Conservation (phyloP, 2,888 invertebrate genomes). For the Drosophila meridiana region DNA sequence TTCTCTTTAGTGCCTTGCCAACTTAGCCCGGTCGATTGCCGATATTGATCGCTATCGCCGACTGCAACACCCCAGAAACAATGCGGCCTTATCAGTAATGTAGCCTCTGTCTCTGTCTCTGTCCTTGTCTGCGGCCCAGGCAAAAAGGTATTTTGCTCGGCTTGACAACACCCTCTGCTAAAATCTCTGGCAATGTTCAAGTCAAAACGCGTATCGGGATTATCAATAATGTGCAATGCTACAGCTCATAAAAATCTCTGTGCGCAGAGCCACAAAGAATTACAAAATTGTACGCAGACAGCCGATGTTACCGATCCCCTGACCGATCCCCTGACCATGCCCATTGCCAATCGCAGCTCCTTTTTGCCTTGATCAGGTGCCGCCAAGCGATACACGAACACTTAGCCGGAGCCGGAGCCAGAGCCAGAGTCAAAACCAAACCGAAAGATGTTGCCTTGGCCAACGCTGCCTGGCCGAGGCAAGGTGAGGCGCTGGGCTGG, state of each 20-base stretch:
- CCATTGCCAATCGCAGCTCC: constrained; percentile 32
- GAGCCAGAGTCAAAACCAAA: constrained; percentile 44
- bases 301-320: constrained; percentile 11
- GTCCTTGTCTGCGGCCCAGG: background rate
- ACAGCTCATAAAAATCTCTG: constrained; percentile 71
- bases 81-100: constrained; percentile 64
- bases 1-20: constrained; percentile 28
- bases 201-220: constrained; percentile 70
- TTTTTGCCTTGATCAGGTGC: constrained; percentile 73
- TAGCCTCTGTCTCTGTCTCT: background rate
- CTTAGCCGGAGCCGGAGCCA: constrained; percentile 56
- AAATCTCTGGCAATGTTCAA: constrained; percentile 48
- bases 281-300: constrained; percentile 71
- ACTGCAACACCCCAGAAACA: constrained; percentile 73
- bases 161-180: constrained; percentile 74
- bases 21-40: constrained; percentile 53
- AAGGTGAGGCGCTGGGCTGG: constrained; percentile 10
- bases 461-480: background rate
- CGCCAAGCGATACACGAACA: constrained; percentile 68
- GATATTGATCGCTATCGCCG: constrained; percentile 62
- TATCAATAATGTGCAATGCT: constrained; percentile 79
- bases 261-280: constrained; percentile 54
- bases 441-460: constrained; percentile 14
- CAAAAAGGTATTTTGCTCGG: constrained; percentile 51
- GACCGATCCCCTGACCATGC: background rate